Percentiles rank a stretch among this genome's conserved stretches.
These are phyloP conservation scores for Leuciscus idus DNA, from an alignment of 2,113 vertebrate genomes.

Conservation along the genomic window DNA sequence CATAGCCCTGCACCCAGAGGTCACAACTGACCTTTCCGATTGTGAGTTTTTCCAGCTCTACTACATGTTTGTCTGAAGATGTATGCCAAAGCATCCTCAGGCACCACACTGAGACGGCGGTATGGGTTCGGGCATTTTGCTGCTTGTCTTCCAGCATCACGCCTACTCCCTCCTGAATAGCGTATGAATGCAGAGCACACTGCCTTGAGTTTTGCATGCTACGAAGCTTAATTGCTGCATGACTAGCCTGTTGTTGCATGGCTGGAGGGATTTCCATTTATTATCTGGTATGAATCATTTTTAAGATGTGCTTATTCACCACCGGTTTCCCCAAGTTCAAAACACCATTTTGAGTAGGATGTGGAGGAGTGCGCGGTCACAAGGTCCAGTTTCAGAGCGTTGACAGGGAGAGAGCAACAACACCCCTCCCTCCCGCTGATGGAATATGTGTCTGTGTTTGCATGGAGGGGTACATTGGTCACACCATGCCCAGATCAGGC, in stretches of 20 bases:
- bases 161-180: constrained; percentile 63
- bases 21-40: constrained; percentile 73
- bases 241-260: constrained; percentile 73
- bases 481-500: constrained; percentile 60
- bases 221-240: constrained; percentile 76
- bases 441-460: background rate
- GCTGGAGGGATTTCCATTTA: constrained; percentile 71
- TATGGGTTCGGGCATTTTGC: constrained; percentile 63
- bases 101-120: constrained; percentile 58
- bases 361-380: constrained; percentile 12
- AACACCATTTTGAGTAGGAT: constrained; percentile 19
- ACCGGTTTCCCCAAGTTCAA: constrained; percentile 57
- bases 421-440: constrained; percentile 3
- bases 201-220: constrained; percentile 73
- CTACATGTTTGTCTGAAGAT: constrained; percentile 68
- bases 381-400: background rate
- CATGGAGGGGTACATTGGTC: constrained; percentile 51
- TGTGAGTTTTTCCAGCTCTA: constrained; percentile 61
- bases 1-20: constrained; percentile 70
- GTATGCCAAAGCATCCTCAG: constrained; percentile 70
- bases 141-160: constrained; percentile 76
- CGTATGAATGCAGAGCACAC: constrained; percentile 63
- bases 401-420: constrained; percentile 16
- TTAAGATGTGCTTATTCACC: constrained; percentile 70
- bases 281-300: constrained; percentile 74